Evolutionary conservation across 2,113 vertebrate genomes (phyloP), one percentile per base, ranked within the genome.

Genomic region (Glaucidium brasilianum): DNA sequence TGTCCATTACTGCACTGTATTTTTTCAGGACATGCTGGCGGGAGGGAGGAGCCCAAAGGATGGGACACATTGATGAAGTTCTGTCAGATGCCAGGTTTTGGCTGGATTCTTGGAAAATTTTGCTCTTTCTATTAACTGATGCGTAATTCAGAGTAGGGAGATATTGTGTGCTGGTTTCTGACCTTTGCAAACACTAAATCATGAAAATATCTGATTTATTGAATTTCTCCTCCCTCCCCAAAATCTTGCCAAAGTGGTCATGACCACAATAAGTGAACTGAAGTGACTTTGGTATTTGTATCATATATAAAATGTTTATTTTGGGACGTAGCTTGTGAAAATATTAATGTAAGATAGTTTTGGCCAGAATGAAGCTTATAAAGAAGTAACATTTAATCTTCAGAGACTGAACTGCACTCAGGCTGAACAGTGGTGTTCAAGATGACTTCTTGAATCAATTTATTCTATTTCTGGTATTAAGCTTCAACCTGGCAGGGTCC

Each of bases 181-280:
- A 97, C 97, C 97, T 97, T 96, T 96, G 82, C 87, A 95, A 97
- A 97, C 75, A 92, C 84, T 97, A 95, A 97, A 97, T 97, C 95
- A 97, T 93, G 86, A 96, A 97, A 97, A 95, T 90, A 94, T 96
- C 96, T 98, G 95, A 97, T 97, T 97, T 96, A 97, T 96, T 96
- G 90, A 91, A 96, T 97, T 95, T 96, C 91, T 97, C 85, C 92
- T 92, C 95, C 86, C 88, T 97, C 52, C 60, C 62, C 89, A 50
- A 76, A 95, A 81, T 87, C 64, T 89, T 97, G 95, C 96, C 96
- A 98, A 97, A 97, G 94, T 97, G 94, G 95, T 98, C 96, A 96
- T 87, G 92, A 97, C 97, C 97, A 97, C 97, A 95, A 23, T 92
- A 94, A 95, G 91, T 96, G 96, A 96, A 97, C 95, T 96, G 92